These are phyloP conservation scores for Pocillopora grandis DNA, from an alignment of 92 coral and sea anemone species.

Conservation along the genomic window DNA sequence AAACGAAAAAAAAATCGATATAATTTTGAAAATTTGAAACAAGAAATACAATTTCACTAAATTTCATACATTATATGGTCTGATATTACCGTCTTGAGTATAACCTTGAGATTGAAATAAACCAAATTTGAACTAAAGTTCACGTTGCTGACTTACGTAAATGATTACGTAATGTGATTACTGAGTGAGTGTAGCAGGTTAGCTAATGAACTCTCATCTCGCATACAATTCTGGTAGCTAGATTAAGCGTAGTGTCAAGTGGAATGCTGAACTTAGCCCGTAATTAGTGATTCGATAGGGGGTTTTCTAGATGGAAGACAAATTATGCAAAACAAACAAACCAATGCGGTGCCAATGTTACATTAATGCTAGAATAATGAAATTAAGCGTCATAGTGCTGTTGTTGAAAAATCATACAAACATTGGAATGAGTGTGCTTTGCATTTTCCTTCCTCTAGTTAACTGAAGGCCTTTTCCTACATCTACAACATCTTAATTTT, in stretches of 20 bases:
- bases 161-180: background rate
- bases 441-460: no score
- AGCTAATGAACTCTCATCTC: no score
- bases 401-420: background rate
- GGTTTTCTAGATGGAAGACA: constrained; percentile 2
- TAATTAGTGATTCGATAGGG: background rate
- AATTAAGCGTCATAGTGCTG: background rate
- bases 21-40: constrained; percentile 37
- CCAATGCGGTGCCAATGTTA: background rate
- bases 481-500: no score
- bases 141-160: background rate
- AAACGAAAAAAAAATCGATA: constrained; percentile 59
- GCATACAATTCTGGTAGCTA: background rate
- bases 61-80: background rate
- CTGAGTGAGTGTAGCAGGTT: background rate
- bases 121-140: background rate
- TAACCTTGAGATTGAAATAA: constrained; percentile 21
- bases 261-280: background rate
- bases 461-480: no score
- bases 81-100: constrained; percentile 14
- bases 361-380: background rate
- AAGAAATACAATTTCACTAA: constrained; percentile 32
- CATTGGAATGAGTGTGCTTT: background rate
- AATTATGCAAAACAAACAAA: background rate
- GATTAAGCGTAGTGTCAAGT: background rate